phyloP scores from a whole-genome alignment of 2,113 vertebrate genomes.

The Phalacrocorax brasilianus region DNA sequence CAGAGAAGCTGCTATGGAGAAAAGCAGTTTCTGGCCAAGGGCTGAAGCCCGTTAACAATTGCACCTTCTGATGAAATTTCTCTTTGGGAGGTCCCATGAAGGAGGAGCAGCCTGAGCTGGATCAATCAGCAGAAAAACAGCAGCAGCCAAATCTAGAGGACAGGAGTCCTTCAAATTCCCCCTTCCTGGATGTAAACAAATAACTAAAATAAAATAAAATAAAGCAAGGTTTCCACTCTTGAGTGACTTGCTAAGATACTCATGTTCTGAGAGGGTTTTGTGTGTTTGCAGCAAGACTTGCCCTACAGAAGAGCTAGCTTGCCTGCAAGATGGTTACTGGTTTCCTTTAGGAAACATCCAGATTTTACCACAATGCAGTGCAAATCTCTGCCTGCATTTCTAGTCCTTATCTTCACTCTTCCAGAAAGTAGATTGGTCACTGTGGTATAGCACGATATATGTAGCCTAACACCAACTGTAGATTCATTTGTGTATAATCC shows the following conservation, averaged over 20 bases:
- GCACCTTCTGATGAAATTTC: not conserved
- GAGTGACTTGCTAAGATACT: not conserved
- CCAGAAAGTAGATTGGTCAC: slow-evolving; percentile 13
- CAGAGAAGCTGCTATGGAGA: not conserved
- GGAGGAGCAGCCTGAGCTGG: not conserved
- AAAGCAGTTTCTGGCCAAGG: not conserved
- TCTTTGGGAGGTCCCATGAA: not conserved
- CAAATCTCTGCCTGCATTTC: not conserved
- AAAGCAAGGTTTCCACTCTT: not conserved
- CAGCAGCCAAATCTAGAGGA: not conserved
- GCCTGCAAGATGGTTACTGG: not conserved
- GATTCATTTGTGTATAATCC: slow-evolving; percentile 17
- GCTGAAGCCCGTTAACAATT: not conserved
- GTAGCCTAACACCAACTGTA: not conserved
- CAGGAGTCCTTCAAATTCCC: not conserved
- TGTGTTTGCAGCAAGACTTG: not conserved
- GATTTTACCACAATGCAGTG: not conserved
- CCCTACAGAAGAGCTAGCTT: not conserved
- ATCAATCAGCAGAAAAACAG: not conserved
- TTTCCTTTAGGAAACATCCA: not conserved
- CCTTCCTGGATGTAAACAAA: not conserved
- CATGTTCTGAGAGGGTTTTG: not conserved
- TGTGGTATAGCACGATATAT: not conserved
- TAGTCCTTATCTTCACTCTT: slow-evolving; percentile 17
- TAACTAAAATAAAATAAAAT: not conserved